phyloP scores from a whole-genome alignment of 2,113 vertebrate genomes.

The Vireo altiloquus region DNA sequence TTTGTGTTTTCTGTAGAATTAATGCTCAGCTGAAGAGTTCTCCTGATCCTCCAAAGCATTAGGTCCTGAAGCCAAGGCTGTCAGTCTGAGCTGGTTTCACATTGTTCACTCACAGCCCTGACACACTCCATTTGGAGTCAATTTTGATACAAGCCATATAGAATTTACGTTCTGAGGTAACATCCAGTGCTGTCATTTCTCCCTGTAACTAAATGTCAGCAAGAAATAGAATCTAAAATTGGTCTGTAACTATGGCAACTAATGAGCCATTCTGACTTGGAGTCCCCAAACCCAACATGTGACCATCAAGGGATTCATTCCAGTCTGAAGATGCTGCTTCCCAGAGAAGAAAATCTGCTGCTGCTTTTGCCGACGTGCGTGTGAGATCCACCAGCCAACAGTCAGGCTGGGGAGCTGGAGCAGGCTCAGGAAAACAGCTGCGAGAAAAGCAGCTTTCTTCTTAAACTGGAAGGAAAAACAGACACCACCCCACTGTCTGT shows the following conservation, averaged over 20 bases:
- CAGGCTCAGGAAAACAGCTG: not conserved
- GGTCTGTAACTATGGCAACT: slow-evolving; percentile 49
- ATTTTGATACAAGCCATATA: slow-evolving; percentile 1
- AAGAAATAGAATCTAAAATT: slow-evolving; percentile 56
- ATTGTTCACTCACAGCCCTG: not conserved
- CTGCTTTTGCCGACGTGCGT: not conserved
- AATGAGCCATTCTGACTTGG: slow-evolving; percentile 42
- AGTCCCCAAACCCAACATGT: slow-evolving; percentile 20
- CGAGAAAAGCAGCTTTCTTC: not conserved
- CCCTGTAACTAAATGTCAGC: slow-evolving; percentile 44
- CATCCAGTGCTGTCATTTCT: slow-evolving; percentile 31
- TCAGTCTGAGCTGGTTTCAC: not conserved
- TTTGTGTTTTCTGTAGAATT: not conserved
- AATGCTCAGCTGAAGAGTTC: not conserved
- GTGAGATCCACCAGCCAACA: not conserved
- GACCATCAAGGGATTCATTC: slow-evolving; percentile 29
- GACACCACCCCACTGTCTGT: not conserved
- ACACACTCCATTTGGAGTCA: not conserved
- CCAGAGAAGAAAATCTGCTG: slow-evolving; percentile 6
- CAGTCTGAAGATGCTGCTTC: slow-evolving; percentile 20
- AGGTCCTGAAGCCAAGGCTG: not conserved
- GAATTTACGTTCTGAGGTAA: slow-evolving; percentile 27
- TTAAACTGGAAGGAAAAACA: not conserved
- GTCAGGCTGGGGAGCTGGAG: not conserved
- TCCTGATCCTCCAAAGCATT: not conserved